These are phyloP conservation scores for Gymnosoma rotundatum DNA, from an alignment of 2,888 invertebrate genomes.

Conservation along the genomic window DNA sequence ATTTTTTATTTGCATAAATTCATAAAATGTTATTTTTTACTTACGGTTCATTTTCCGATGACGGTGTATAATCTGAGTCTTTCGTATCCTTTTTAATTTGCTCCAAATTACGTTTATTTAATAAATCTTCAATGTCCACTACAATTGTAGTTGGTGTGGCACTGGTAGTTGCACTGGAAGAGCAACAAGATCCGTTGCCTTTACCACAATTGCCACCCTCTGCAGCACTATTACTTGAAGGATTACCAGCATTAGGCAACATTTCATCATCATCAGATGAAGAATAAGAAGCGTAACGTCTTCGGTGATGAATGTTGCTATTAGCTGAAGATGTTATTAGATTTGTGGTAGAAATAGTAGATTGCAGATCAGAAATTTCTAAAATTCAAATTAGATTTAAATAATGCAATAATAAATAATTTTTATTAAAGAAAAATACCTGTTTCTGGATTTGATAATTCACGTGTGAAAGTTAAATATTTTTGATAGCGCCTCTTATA, in stretches of 20 bases:
- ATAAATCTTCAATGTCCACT: constrained; percentile 87
- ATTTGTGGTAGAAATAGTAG: constrained; percentile 80
- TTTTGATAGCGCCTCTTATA: constrained; percentile 88
- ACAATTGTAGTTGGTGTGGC: constrained; percentile 81
- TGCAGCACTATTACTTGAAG: constrained; percentile 32
- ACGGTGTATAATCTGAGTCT: constrained; percentile 46
- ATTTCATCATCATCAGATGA: constrained; percentile 81
- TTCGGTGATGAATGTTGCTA: constrained; percentile 73
- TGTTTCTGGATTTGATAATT: constrained; percentile 83
- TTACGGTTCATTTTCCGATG: constrained; percentile 71
- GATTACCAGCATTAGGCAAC: constrained; percentile 72
- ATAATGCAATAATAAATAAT: neutral
- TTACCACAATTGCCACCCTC: constrained; percentile 75
- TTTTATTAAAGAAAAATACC: constrained; percentile 72
- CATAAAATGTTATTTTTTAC: constrained; percentile 17
- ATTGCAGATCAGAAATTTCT: constrained; percentile 77
- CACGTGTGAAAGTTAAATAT: constrained; percentile 85
- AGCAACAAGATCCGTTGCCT: constrained; percentile 78
- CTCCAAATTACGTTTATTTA: constrained; percentile 74
- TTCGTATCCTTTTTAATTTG: constrained; percentile 53
- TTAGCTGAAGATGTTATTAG: constrained; percentile 75
- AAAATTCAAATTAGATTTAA: neutral
- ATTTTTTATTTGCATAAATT: too few relatives aligned
- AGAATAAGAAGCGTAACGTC: constrained; percentile 78
- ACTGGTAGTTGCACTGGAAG: constrained; percentile 74